phyloP scores from a whole-genome alignment of 1,140 invertebrate genomes.

The Harpegnathos saltator region DNA sequence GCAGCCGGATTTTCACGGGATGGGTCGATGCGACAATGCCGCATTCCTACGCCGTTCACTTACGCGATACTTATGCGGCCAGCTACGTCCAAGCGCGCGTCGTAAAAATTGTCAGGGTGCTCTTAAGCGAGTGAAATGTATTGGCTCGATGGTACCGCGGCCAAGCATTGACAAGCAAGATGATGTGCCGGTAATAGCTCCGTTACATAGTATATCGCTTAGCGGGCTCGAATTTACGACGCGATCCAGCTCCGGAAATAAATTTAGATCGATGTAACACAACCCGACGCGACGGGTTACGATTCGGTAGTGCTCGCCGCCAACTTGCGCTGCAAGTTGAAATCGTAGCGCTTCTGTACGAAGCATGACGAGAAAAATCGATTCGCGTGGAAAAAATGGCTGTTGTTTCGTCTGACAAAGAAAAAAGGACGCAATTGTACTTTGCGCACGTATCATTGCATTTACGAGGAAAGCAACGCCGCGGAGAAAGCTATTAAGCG shows the following conservation, averaged over 20 bases:
- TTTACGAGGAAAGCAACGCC: no score
- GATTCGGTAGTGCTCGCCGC: no score
- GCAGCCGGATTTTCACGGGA: slow-evolving; percentile 67
- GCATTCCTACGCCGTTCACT: background rate
- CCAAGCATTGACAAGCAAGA: background rate
- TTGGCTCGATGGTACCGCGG: background rate
- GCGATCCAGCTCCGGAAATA: background rate
- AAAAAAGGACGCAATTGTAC: no score
- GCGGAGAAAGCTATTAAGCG: no score
- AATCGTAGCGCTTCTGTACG: no score
- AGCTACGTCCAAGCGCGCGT: background rate
- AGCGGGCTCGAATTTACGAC: background rate
- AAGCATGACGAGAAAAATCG: no score
- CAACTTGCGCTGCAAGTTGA: no score
- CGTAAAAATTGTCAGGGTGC: slow-evolving; percentile 1
- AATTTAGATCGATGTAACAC: background rate
- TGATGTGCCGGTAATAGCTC: background rate
- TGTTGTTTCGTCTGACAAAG: no score
- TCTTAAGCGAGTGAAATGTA: background rate
- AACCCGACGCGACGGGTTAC: no score
- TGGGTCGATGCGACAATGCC: slow-evolving; percentile 55
- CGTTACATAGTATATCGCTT: slow-evolving; percentile 7
- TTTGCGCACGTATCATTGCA: no score
- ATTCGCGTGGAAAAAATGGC: no score
- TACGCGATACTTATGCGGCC: background rate